Evolutionary conservation across 2,797 vertebrate genomes (phyloP).

Genomic region (Phoeniculus purpureus): DNA sequence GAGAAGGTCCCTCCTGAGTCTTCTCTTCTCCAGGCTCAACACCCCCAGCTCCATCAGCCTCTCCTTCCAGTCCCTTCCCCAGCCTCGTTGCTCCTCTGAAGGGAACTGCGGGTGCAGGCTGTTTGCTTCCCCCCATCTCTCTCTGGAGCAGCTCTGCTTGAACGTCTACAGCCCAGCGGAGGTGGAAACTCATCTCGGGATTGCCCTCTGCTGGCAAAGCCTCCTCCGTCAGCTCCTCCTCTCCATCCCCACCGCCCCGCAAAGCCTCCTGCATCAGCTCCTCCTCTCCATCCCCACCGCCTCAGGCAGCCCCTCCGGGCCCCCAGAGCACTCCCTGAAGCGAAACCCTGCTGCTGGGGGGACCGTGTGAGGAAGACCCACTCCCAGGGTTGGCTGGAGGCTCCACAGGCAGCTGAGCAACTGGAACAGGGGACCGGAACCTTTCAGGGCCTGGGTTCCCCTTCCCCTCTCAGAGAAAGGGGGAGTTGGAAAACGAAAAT

Average conservation of each 20-base stretch:
- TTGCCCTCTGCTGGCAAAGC: conserved; percentile 49
- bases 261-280: no score
- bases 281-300: rapidly evolving
- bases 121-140: no score
- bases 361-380: rapidly evolving
- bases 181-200: background rate
- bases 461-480: background rate
- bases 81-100: no score
- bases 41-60: no score
- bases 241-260: no score
- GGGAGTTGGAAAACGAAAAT: background rate
- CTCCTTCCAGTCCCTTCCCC: no score
- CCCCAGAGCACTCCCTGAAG: background rate
- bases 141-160: no score
- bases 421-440: background rate
- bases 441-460: background rate
- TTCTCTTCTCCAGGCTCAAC: no score
- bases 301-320: background rate
- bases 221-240: rapidly evolving
- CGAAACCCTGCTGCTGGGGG: rapidly evolving
- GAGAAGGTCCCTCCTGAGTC: no score
- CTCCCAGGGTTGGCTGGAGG: background rate
- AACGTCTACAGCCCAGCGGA: rapidly evolving
- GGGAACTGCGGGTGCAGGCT: no score
- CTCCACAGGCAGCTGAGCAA: background rate